phyloP scores from a whole-genome alignment of 2,113 vertebrate species.

The Theristicus caerulescens region DNA sequence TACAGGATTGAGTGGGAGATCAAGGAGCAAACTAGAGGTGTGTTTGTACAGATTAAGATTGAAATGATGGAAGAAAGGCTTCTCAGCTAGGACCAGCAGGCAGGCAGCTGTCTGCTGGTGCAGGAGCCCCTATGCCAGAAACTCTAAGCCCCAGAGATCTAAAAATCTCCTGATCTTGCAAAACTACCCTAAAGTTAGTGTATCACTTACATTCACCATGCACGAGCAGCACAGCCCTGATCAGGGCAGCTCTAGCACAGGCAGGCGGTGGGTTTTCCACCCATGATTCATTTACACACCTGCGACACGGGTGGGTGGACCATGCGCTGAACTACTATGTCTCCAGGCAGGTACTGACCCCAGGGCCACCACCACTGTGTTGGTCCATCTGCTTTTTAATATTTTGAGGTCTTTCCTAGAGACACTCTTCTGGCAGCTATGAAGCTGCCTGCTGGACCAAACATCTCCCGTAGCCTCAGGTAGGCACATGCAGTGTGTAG shows the following conservation, averaged over 20 bases:
- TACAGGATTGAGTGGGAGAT: neutral
- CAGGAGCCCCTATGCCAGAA: neutral
- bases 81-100: constrained; percentile 38
- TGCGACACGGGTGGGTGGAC: too few species aligned
- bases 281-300: accelerated
- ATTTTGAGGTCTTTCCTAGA: neutral
- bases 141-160: neutral
- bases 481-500: neutral
- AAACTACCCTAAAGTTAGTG: constrained; percentile 44
- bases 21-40: neutral
- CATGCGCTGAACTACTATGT: neutral
- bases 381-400: neutral
- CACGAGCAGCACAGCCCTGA: neutral
- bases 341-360: neutral
- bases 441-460: neutral
- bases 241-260: neutral
- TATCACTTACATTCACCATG: neutral
- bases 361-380: neutral
- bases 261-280: neutral
- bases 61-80: neutral
- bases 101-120: neutral
- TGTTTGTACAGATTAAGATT: constrained; percentile 6
- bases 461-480: neutral
- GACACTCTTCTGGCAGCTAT: neutral
- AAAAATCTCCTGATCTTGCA: constrained; percentile 35